Evolutionary conservation across 2,888 invertebrate species (phyloP), one percentile per base, ranked within the genome.

Genomic region (Stegana nigrithorax): DNA sequence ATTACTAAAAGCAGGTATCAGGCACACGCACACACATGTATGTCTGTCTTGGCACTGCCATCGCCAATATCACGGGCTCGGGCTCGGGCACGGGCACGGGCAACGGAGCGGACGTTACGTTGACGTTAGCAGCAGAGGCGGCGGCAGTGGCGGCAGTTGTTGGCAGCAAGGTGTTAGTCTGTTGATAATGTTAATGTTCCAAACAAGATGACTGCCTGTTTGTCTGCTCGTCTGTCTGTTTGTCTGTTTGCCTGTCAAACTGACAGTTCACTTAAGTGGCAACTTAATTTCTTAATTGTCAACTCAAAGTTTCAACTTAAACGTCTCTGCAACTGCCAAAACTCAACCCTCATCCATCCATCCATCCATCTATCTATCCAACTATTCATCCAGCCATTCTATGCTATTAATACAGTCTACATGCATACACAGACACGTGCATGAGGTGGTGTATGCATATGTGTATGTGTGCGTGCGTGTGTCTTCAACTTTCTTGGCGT

Each of bases 201-300:
- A 66, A 70, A 75, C 72, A 72, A 71, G 72, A 73, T 71, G 72
- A 69, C 78, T 80, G 80, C 72, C 75, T 39, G 29, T 7, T n/a
- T n/a, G n/a, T n/a, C n/a, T n/a, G n/a, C n/a, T n/a, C n/a, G n/a
- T n/a, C n/a, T n/a, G n/a, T n/a, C n/a, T n/a, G n/a, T n/a, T n/a
- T n/a, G n/a, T n/a, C n/a, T n/a, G n/a, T n/a, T n/a, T n/a, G n/a
- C n/a, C n/a, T 82, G 82, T 82, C 82, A 82, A 81, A 79, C 75
- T 78, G 81, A 82, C 81, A 82, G 73, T 73, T 71, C 72, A 78
- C 76, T 80, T 82, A 82, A 82, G 82, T 82, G 82, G 78, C 80
- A 82, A 83, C 83, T 83, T 83, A 83, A 82, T 82, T 83, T 82
- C 82, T 82, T 82, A 83, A 82, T 82, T 82, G 81, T 83, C 81